These are phyloP conservation scores for Beroe ovata DNA, from an alignment of 37 sponge, comb jelly and placozoan genomes.

Conservation along the genomic window DNA sequence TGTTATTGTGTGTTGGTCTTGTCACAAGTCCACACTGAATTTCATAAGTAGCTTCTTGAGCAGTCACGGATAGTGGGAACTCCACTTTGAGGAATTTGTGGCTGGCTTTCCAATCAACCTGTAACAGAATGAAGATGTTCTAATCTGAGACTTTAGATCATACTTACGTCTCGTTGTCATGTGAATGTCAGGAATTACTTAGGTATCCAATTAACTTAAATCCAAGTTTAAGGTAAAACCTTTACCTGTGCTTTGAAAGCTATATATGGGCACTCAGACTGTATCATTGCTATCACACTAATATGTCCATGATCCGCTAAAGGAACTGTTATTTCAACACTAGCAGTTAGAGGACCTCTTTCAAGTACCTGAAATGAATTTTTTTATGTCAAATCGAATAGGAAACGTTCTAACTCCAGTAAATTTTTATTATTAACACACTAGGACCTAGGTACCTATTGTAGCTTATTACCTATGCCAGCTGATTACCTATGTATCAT, in stretches of 20 bases:
- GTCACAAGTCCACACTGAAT: slow-evolving; percentile 78
- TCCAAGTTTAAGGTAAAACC: not conserved
- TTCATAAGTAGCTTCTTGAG: slow-evolving; percentile 75
- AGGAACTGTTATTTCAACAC: slow-evolving; percentile 32
- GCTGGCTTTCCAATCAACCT: slow-evolving; percentile 78
- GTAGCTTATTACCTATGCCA: no score
- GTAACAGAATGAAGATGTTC: no score
- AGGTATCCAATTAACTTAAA: not conserved
- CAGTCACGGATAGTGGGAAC: slow-evolving; percentile 74
- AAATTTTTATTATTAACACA: no score
- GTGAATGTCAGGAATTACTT: not conserved
- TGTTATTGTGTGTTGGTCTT: slow-evolving; percentile 80
- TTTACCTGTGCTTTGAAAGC: slow-evolving; percentile 71
- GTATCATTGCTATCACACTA: slow-evolving; percentile 64
- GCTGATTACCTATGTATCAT: no score
- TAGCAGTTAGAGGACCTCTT: slow-evolving; percentile 68
- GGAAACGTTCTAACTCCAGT: no score
- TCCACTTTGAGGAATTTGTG: slow-evolving; percentile 82
- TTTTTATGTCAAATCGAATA: no score
- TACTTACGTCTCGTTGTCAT: no score
- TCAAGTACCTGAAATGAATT: slow-evolving; percentile 56
- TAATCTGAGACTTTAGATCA: no score
- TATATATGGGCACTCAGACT: slow-evolving; percentile 70
- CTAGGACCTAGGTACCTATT: no score
- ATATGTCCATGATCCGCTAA: not conserved